phyloP scores from a whole-genome alignment of 2,113 vertebrate genomes.

The Gobiocypris rarus region DNA sequence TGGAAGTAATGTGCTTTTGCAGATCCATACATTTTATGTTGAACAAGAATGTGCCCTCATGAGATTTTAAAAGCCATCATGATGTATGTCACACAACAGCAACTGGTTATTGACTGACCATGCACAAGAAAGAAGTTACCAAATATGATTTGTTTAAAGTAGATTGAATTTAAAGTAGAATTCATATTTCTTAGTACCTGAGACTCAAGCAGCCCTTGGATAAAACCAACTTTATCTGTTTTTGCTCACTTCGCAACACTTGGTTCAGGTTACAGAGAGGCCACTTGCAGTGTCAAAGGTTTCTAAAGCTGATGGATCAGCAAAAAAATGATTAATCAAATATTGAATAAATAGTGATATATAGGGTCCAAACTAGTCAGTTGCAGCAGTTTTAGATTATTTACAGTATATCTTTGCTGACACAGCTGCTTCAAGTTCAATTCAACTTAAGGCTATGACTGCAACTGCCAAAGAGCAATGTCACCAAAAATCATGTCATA shows the following conservation, averaged over 20 bases:
- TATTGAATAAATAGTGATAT: constrained; percentile 17
- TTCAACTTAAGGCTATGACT: not conserved
- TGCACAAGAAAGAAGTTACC: not conserved
- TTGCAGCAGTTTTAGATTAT: constrained; percentile 27
- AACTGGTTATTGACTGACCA: not conserved
- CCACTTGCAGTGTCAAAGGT: not conserved
- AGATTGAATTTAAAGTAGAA: not conserved
- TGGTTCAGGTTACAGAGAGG: constrained; percentile 4
- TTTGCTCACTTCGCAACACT: not conserved
- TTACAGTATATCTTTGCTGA: constrained; percentile 17
- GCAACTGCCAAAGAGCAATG: not conserved
- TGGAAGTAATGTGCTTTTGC: not conserved
- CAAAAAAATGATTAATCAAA: not conserved
- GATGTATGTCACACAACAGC: not conserved
- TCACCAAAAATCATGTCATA: not conserved
- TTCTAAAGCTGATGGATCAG: constrained; percentile 8
- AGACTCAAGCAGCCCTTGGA: not conserved
- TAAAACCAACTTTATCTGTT: not conserved
- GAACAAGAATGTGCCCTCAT: not conserved
- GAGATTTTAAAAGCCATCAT: too few relatives aligned
- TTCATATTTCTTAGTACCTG: not conserved
- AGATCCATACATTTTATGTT: not conserved
- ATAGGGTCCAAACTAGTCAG: not conserved
- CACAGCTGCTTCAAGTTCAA: not conserved
- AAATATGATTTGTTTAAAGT: not conserved